These are phyloP conservation scores for Tachystola acroxantha DNA, from an alignment of 2,888 invertebrate genomes.

Conservation along the genomic window DNA sequence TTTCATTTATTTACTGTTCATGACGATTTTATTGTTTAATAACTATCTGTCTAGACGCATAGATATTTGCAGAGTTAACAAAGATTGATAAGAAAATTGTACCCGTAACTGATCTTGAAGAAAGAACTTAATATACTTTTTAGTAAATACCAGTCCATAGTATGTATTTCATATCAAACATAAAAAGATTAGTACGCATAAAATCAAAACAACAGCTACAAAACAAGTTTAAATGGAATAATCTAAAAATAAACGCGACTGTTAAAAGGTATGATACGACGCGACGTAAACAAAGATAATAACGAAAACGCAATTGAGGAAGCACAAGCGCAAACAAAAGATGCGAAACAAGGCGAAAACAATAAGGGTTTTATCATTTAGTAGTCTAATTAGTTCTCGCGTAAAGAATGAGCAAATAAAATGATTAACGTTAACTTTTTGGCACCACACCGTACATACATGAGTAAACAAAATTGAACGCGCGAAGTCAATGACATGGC, in stretches of 20 bases:
- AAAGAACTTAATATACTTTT: too few relatives aligned
- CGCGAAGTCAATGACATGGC: slow-evolving; percentile 57
- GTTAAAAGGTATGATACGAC: slow-evolving; percentile 4
- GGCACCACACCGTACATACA: slow-evolving; percentile 41
- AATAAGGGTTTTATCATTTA: slow-evolving; percentile 3
- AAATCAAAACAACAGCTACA: too few relatives aligned
- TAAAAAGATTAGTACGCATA: too few relatives aligned
- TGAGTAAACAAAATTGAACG: slow-evolving; percentile 58
- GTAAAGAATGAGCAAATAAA: slow-evolving; percentile 27
- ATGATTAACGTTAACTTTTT: slow-evolving; percentile 44
- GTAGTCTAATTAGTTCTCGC: background rate
- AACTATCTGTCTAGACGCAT: slow-evolving; percentile 17
- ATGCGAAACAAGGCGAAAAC: slow-evolving; percentile 40
- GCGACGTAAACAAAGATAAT: slow-evolving; percentile 28
- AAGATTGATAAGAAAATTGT: too few relatives aligned
- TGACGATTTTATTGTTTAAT: slow-evolving; percentile 4
- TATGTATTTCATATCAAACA: too few relatives aligned
- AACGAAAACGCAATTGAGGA: slow-evolving; percentile 39
- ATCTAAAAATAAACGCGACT: slow-evolving; percentile 4
- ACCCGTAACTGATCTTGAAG: too few relatives aligned
- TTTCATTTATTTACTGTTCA: too few relatives aligned
- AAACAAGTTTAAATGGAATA: too few relatives aligned
- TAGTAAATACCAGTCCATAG: too few relatives aligned
- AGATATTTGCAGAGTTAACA: background rate
- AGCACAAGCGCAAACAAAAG: slow-evolving; percentile 47